Base-by-base conservation (phyloP, 1,140 invertebrate genomes). In the Triops longicaudatus region DNA sequence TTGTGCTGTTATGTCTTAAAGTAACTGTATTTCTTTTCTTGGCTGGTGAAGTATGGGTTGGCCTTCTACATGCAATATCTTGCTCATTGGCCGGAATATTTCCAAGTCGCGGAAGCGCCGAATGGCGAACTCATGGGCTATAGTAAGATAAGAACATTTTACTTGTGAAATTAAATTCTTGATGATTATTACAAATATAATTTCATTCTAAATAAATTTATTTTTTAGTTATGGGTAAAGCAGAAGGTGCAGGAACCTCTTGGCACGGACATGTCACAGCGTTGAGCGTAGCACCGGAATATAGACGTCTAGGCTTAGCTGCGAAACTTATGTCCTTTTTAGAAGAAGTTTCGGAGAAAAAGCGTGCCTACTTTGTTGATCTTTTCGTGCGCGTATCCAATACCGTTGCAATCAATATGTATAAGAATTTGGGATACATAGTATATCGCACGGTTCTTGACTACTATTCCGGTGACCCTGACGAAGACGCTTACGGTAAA, bases 241-340 rank as follows among this genome's bases (percentile, higher is more conserved):
- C 96, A 12, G 98, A 99, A 88, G 98, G 97, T 0, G 89, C 90
- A 81, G 91, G 91, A 78, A 94, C 98, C 82, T 93, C 96, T 83
- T 99, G 96, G 96, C 98, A 99, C 88, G 98, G 98, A 1, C 98
- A 99, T 86, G 97, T 99, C 2, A 99, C 98, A 26, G 97, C 97
- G 17, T 86, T 99, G 9, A 97, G 96, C 37, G 96, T 99, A n/a
- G 94, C 95, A 43, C 94, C 95, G 17, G 93, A 95, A 81, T 98
- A 93, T 82, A 87, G 98, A 82, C 87, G 97, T 81, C 84, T 98
- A 10, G 96, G 96, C 6, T 85, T 99, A 73, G 97, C 97, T 50
- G 94, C 90, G 1, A 92, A 92, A 77, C 86, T 99, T n/a, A 99
- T 99, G 95, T 92, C 91, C 80, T 93, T 91, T 80, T 85, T 99